Conservation (phyloP, 1,140 invertebrate genomes). For the Asobara japonica region DNA sequence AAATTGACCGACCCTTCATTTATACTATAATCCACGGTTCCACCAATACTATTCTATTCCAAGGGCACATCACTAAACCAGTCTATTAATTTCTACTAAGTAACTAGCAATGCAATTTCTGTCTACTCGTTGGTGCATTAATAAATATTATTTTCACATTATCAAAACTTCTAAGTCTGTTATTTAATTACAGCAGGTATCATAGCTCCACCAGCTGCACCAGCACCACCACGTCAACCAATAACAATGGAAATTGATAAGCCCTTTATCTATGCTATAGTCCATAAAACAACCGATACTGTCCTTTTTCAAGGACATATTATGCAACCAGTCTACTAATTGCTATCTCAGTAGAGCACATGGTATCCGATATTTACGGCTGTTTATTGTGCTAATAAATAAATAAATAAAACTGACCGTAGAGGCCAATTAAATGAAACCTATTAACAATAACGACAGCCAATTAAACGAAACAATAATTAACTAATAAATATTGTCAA, state of each 20-base stretch:
- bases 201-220: not conserved
- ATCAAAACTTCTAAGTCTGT: too few relatives aligned
- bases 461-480: too few relatives aligned
- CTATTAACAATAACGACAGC: too few relatives aligned
- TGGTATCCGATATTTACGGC: too few relatives aligned
- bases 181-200: not conserved
- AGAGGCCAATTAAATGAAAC: too few relatives aligned
- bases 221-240: not conserved
- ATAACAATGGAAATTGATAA: not conserved
- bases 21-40: conserved; percentile 19
- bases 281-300: not conserved
- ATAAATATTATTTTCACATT: not conserved
- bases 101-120: not conserved
- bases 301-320: conserved; percentile 22
- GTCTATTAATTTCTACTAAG: not conserved
- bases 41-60: conserved; percentile 15
- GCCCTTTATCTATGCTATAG: conserved; percentile 16
- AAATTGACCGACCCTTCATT: conserved; percentile 11
- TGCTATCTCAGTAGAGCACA: too few relatives aligned
- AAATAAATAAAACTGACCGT: too few relatives aligned
- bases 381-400: too few relatives aligned
- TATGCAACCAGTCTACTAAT: not conserved
- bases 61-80: conserved; percentile 23
- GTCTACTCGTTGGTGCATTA: not conserved
- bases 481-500: too few relatives aligned